Percentiles rank a stretch among this genome's conserved stretches.
phyloP scores from a whole-genome alignment of 2,797 vertebrate species.

The Parauchenoglanis ngamensis region DNA sequence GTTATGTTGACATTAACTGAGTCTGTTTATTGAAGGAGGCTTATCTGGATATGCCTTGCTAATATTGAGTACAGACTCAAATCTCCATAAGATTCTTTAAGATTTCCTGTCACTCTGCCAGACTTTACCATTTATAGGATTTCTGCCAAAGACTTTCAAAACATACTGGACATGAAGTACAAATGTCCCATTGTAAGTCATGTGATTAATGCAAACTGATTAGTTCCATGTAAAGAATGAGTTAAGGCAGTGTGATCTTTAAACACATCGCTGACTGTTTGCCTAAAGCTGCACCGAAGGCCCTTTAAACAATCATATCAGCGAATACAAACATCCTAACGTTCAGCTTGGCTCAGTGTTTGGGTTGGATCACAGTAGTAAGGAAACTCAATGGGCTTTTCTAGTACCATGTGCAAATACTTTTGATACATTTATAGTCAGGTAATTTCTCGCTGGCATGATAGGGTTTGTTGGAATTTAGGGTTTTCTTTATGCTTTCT shows the following conservation, averaged over 20 bases:
- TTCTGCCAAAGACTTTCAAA: conserved; percentile 44
- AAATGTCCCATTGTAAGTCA: conserved; percentile 52
- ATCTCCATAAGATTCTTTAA: conserved; percentile 42
- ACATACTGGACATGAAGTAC: conserved; percentile 38
- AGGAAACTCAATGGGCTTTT: conserved; percentile 53
- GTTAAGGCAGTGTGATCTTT: conserved; percentile 48
- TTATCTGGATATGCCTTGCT: conserved; percentile 43
- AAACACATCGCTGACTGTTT: conserved; percentile 50
- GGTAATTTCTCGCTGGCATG: conserved; percentile 34
- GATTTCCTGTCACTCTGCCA: conserved; percentile 43
- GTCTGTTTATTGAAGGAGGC: conserved; percentile 42
- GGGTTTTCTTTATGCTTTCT: neutral
- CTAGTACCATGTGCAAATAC: conserved; percentile 29
- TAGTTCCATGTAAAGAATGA: conserved; percentile 49
- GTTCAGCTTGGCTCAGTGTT: conserved; percentile 54
- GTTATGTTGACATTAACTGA: conserved; percentile 33
- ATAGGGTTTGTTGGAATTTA: neutral
- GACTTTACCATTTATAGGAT: conserved; percentile 28
- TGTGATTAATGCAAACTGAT: conserved; percentile 49
- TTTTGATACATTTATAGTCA: conserved; percentile 48
- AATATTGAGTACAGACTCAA: conserved; percentile 31
- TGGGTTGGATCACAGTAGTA: conserved; percentile 47
- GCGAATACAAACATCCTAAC: conserved; percentile 54
- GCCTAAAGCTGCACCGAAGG: conserved; percentile 47
- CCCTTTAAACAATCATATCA: conserved; percentile 53